These are phyloP conservation scores for Betta splendens DNA, from an alignment of 2,797 vertebrate genomes.

Conservation along the genomic window DNA sequence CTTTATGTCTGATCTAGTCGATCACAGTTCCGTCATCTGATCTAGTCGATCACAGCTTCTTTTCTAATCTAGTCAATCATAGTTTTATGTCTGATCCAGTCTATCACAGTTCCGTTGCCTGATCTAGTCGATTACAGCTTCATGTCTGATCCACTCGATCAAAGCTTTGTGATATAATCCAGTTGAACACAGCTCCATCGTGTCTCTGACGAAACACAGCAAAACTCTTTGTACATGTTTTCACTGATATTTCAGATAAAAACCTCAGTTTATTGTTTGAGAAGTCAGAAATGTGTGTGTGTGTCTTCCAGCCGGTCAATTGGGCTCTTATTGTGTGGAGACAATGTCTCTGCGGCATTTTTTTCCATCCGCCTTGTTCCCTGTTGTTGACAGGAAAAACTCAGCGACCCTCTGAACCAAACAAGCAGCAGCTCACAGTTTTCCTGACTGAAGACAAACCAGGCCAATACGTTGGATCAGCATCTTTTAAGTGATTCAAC, in stretches of 20 bases:
- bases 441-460: not conserved
- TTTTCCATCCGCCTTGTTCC: constrained; percentile 24
- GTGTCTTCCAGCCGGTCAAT: constrained; percentile 3
- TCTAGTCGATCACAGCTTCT: too few species aligned
- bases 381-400: constrained; percentile 29
- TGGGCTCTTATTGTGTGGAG: constrained; percentile 22
- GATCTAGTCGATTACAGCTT: too few species aligned
- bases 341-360: constrained; percentile 10
- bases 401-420: not conserved
- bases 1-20: too few species aligned
- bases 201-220: not conserved
- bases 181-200: not conserved
- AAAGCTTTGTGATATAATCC: too few species aligned
- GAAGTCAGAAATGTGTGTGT: constrained; percentile 22
- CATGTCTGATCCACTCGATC: too few species aligned
- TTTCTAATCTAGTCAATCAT: too few species aligned
- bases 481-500: too few species aligned
- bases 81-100: too few species aligned
- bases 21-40: too few species aligned
- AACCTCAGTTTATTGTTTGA: constrained; percentile 16
- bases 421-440: not conserved
- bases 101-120: too few species aligned
- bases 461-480: too few species aligned
- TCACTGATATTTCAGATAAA: too few species aligned
- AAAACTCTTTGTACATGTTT: not conserved